phyloP scores from a whole-genome alignment of 2,113 vertebrate genomes.

The Athene cunicularia region DNA sequence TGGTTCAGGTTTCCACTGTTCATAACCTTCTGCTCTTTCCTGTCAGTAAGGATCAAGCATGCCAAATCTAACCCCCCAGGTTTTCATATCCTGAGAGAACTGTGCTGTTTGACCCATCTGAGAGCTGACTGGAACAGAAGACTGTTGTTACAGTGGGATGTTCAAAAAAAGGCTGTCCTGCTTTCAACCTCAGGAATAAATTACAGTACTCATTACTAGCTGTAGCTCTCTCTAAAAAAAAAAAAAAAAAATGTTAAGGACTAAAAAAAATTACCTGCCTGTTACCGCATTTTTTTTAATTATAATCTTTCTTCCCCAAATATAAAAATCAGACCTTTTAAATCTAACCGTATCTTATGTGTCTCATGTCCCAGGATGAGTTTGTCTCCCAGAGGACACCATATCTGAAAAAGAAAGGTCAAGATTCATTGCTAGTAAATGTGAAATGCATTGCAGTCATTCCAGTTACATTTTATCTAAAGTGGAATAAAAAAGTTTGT shows the following conservation, averaged over 20 bases:
- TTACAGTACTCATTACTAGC: background rate
- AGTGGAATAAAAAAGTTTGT: background rate
- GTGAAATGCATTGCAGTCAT: background rate
- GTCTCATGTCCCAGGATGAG: background rate
- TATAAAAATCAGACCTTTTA: background rate
- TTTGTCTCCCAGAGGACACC: background rate
- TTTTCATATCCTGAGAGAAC: background rate
- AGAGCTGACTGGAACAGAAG: background rate
- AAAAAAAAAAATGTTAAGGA: background rate
- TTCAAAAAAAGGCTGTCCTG: background rate
- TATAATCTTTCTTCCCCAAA: background rate
- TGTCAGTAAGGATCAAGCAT: background rate
- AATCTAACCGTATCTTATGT: background rate
- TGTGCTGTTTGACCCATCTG: background rate
- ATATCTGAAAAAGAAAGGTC: background rate
- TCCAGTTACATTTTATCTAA: background rate
- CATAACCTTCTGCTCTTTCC: background rate
- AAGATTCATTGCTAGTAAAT: background rate
- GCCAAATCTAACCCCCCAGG: background rate
- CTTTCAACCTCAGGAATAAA: background rate
- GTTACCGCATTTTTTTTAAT: background rate
- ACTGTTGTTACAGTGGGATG: background rate
- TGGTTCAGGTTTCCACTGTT: background rate
- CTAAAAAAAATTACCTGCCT: background rate
- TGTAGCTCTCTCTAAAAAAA: background rate